Conservation (phyloP, 1,140 invertebrate genomes). For the Drosophila santomea region DNA sequence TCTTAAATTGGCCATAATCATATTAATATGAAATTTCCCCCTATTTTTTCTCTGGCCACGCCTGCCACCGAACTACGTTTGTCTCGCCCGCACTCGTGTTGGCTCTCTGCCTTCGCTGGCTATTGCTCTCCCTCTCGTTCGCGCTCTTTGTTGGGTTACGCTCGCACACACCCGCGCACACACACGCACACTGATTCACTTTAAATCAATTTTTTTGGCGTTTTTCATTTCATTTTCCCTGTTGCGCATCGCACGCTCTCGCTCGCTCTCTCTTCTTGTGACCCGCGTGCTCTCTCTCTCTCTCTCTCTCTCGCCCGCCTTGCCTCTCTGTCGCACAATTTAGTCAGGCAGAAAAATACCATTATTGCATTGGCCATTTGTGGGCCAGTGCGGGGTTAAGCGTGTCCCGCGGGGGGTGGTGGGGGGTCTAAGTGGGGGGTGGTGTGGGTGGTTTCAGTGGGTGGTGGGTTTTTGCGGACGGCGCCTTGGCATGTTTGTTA, state of each 20-base stretch:
- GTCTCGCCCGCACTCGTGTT: conserved; percentile 32
- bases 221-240: conserved; percentile 82
- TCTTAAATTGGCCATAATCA: conserved; percentile 66
- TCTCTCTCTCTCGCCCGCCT: conserved; percentile 2
- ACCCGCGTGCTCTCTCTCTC: neutral
- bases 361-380: conserved; percentile 63
- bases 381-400: conserved; percentile 1
- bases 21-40: conserved; percentile 64
- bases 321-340: conserved; percentile 40
- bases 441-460: neutral
- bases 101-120: neutral
- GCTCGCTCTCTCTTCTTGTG: conserved; percentile 6
- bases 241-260: conserved; percentile 55
- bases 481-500: conserved; percentile 78
- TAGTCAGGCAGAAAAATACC: conserved; percentile 75
- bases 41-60: conserved; percentile 69
- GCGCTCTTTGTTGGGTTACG: neutral
- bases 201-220: conserved; percentile 81
- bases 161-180: conserved; percentile 14
- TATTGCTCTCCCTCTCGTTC: conserved; percentile 10
- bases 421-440: conserved; percentile 3
- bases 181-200: conserved; percentile 68
- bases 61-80: conserved; percentile 37
- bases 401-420: neutral
- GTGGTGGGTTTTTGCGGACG: conserved; percentile 39